A percentile compares a stretch with the other conserved stretches of the same genome.
These are phyloP conservation scores for Cryptotermes secundus DNA, from an alignment of 1,140 invertebrate species.

Conservation along the genomic window DNA sequence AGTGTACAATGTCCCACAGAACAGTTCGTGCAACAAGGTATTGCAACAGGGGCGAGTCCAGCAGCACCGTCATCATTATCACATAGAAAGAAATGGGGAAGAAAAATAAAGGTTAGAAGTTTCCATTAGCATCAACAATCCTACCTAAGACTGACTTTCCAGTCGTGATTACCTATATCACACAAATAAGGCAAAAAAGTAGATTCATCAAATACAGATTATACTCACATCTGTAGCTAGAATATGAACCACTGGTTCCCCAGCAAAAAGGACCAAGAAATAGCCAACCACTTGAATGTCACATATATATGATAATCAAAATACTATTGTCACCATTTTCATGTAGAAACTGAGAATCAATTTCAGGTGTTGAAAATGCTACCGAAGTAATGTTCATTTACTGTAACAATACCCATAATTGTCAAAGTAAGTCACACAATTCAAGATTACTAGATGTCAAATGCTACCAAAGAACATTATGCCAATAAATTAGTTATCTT, in stretches of 20 bases:
- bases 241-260: neutral
- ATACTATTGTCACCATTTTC: neutral
- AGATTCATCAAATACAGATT: neutral
- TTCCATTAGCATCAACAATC: neutral
- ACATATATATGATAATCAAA: neutral
- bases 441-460: too few species aligned
- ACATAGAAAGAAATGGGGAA: conserved; percentile 30
- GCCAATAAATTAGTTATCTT: too few species aligned
- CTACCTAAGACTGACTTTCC: neutral
- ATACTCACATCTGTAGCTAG: neutral
- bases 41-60: conserved; percentile 26
- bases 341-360: neutral
- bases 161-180: too few species aligned
- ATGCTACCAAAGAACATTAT: too few species aligned
- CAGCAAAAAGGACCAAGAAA: conserved; percentile 20
- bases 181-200: neutral
- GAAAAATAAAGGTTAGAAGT: neutral
- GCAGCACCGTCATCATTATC: conserved; percentile 28
- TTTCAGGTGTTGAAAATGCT: neutral
- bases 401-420: too few species aligned
- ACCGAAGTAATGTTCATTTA: too few species aligned
- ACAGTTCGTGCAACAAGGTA: neutral
- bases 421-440: too few species aligned
- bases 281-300: conserved; percentile 21
- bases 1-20: neutral